Evolutionary conservation across 1,140 invertebrate species (phyloP), one percentile per base, ranked within the genome.

Genomic region (Phocides pigmalion): DNA sequence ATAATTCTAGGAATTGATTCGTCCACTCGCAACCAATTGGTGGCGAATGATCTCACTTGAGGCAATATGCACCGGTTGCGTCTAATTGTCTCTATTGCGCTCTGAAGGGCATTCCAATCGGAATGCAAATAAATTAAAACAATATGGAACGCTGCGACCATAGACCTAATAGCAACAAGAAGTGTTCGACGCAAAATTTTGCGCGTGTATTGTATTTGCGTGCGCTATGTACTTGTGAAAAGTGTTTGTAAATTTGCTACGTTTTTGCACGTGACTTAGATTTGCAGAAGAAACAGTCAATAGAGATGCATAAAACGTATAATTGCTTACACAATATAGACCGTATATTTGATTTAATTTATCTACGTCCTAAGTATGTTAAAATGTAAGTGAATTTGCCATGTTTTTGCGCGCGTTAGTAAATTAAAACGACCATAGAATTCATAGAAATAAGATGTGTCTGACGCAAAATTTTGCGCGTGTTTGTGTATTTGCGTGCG

Each of bases 31-130:
- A 16, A 16, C 19, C 39, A 47, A 47, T 47, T 47, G 44, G 9
- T n/a, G 39, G 12, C 19, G 44, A 22, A 22, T 47, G 44, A 47
- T 47, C 44, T 47, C 44, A 47, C 44, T 47, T 47, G 44, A 22
- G 9, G 44, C 44, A 47, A 47, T 22, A 5, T 19, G 12, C 37
- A 42, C 39, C 39, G 39, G 39, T 17, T 8, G 39, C 44, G 17
- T 47, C 16, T 47, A 47, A 47, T 47, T 47, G 44, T 22, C 44
- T 47, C 19, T 47, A 47, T 47, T 47, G 44, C 19, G 6, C 12
- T 11, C 16, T 47, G 44, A 47, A 47, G 44, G 44, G 19, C 44
- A 22, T 12, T 19, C 17, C 44, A 22, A 47, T 22, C 2, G 44
- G 41, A 17, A 44, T 19, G 41, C 41, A 44, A 44, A 44, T 44